phyloP scores from a whole-genome alignment of 2,797 vertebrate species.

The Denticeps clupeoides region DNA sequence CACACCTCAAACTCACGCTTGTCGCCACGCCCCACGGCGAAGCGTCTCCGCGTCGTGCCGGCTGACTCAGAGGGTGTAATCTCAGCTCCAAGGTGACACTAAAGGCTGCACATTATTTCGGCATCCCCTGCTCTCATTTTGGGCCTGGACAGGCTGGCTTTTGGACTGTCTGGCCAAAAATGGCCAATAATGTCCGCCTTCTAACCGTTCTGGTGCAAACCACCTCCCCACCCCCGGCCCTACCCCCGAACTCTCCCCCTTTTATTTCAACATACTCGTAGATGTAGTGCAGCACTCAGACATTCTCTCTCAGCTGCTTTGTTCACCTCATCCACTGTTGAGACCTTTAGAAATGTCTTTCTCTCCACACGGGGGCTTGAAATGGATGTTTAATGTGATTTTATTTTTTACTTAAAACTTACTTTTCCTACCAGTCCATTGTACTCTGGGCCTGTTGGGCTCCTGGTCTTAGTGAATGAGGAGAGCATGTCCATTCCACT shows the following conservation, averaged over 20 bases:
- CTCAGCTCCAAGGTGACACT: conserved; percentile 79
- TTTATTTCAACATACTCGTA: conserved; percentile 39
- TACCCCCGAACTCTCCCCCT: conserved; percentile 43
- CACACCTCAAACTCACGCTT: no score
- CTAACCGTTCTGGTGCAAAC: conserved; percentile 67
- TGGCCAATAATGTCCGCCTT: conserved; percentile 82
- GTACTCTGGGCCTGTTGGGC: conserved; percentile 50
- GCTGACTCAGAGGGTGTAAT: conserved; percentile 87
- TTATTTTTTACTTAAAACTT: conserved; percentile 3
- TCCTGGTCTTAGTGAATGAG: conserved; percentile 59
- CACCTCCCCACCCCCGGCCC: conserved; percentile 57
- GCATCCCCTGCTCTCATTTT: conserved; percentile 76
- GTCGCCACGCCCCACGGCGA: no score
- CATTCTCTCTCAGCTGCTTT: conserved; percentile 72
- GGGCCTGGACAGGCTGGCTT: conserved; percentile 69
- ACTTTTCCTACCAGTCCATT: conserved; percentile 1
- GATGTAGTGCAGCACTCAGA: conserved; percentile 66
- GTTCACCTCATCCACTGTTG: conserved; percentile 71
- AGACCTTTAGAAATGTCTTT: conserved; percentile 57
- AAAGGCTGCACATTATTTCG: conserved; percentile 87
- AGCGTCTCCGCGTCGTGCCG: no score
- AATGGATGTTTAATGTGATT: conserved; percentile 53
- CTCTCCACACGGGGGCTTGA: conserved; percentile 67
- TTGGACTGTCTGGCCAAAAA: conserved; percentile 77
- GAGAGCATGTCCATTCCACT: conserved; percentile 59